Percentiles rank a stretch among this genome's conserved stretches.
phyloP scores from a whole-genome alignment of 2,113 vertebrate genomes.

The Rattus rattus region DNA sequence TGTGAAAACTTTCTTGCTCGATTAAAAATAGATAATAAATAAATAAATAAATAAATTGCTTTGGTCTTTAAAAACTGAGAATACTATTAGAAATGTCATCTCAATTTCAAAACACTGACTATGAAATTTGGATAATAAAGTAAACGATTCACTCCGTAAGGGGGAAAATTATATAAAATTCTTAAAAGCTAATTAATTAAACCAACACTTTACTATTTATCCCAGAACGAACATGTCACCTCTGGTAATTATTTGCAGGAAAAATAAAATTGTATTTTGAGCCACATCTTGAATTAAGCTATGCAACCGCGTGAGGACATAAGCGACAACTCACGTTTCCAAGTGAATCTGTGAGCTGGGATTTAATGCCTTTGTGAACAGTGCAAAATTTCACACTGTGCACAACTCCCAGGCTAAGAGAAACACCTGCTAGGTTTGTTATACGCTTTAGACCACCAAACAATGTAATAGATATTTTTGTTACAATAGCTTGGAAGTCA shows the following conservation, averaged over 20 bases:
- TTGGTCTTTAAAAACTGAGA: conserved; percentile 52
- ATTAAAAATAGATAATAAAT: conserved; percentile 1
- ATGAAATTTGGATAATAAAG: conserved; percentile 60
- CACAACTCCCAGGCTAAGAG: background rate
- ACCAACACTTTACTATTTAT: conserved; percentile 19
- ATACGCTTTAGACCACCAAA: background rate
- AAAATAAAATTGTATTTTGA: conserved; percentile 47
- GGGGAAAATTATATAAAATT: conserved; percentile 50
- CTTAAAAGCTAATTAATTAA: conserved; percentile 61
- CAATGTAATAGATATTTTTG: background rate
- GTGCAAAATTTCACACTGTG: fast-evolving
- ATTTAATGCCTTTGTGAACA: background rate
- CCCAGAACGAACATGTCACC: background rate
- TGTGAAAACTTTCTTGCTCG: conserved; percentile 30
- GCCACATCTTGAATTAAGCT: background rate
- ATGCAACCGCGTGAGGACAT: background rate
- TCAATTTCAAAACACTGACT: conserved; percentile 60
- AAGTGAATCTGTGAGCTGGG: background rate
- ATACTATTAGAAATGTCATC: conserved; percentile 22
- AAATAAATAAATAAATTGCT: conserved; percentile 26
- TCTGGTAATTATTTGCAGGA: conserved; percentile 42
- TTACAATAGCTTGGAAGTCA: background rate
- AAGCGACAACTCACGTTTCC: background rate
- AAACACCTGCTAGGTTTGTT: no score
- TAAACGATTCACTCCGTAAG: conserved; percentile 58